Conservation (phyloP, 2,113 vertebrate genomes). For the Vombatus ursinus region DNA sequence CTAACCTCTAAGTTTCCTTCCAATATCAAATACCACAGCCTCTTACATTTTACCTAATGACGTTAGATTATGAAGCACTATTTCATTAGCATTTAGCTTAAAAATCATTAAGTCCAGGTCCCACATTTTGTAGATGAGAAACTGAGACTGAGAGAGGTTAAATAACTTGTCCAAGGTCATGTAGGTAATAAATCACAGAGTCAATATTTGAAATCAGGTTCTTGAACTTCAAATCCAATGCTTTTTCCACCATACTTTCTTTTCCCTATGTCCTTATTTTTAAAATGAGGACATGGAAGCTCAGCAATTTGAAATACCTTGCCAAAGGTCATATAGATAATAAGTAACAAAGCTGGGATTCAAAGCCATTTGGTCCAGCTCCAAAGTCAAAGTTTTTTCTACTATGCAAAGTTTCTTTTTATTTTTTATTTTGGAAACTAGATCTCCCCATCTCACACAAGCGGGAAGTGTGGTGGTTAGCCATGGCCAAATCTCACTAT, state of each 20-base stretch:
- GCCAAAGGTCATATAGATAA: background rate
- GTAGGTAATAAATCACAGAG: background rate
- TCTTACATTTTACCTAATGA: background rate
- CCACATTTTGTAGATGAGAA: background rate
- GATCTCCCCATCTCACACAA: background rate
- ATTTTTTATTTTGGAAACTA: background rate
- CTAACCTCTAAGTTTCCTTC: background rate
- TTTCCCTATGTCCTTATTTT: background rate
- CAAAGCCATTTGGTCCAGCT: background rate
- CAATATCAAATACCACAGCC: background rate
- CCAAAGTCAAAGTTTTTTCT: background rate
- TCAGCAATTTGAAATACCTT: background rate
- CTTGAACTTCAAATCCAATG: background rate
- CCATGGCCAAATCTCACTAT: background rate
- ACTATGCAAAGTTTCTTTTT: background rate
- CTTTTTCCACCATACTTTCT: background rate
- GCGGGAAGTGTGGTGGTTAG: background rate
- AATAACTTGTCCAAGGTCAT: background rate
- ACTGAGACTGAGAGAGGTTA: background rate
- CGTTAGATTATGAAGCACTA: background rate
- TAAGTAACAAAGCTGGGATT: background rate
- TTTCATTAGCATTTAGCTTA: background rate
- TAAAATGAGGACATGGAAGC: background rate
- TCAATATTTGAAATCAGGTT: background rate
- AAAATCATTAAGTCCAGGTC: background rate